Base-by-base conservation (phyloP, 1,140 invertebrate genomes). In the Brachionus sp. region DNA sequence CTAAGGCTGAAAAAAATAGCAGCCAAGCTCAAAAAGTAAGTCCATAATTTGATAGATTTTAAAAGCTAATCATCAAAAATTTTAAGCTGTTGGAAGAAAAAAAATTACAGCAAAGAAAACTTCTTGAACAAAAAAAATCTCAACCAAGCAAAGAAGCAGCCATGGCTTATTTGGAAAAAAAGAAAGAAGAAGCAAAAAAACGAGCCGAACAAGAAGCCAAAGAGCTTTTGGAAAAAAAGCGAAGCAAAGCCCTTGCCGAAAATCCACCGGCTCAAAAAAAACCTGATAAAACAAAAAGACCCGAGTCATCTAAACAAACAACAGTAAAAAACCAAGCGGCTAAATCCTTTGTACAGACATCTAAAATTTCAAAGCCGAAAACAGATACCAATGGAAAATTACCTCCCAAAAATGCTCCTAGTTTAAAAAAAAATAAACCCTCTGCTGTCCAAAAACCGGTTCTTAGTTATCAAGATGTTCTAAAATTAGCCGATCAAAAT, bases 41-140 rank as follows among this genome's bases (percentile, higher is more conserved):
- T 19, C 9, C 23, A 7, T 1, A 33, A 16, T 3, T 37, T 5
- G 66, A 2, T 9, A 25, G 9, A 23, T 6, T 19, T 46, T 42
- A 13, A 12, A 12, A 33, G 23, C 4, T 9, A 42, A 57, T 10
- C 33, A 57, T 80, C n/a, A n/a, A n/a, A n/a, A 9, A 0, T 44
- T 37, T 80, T n/a, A 29, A 80, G 77, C 35, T 80, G 16, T 23
- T 80, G n/a, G 77, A 80, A 80, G 77, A 80, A 19, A 80, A 80
- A 62, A 66, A 80, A 62, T 12, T 80, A 19, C 50, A 57, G 33
- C 37, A 44, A n/a, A 57, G 39, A 80, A 57, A 66, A 37, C 16
- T 66, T 2, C 35, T 35, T 1, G 77, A 80, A 3, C 77, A 80
- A 80, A 80, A 80, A 44, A 57, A 66, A 80, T 33, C 62, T 3